Conservation (phyloP, 2,797 vertebrate species). For the Novumbra hubbsi region DNA sequence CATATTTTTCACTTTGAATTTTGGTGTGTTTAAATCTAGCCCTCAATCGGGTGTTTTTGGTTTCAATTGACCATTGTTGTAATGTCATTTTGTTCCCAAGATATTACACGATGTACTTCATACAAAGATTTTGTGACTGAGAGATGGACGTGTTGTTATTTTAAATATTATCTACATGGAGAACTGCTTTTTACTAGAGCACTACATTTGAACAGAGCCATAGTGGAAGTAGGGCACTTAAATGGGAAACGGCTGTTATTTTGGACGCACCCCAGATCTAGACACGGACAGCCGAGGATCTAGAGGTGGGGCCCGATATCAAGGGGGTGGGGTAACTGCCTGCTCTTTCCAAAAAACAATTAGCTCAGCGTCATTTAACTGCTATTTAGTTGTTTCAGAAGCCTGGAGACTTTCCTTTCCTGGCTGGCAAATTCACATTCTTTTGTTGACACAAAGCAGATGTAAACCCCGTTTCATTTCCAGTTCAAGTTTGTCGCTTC, state of each 20-base stretch:
- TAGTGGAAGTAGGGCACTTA: not conserved
- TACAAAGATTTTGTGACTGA: no score
- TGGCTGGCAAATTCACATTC: not conserved
- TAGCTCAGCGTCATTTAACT: conserved; percentile 5
- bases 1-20: no score
- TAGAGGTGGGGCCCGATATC: not conserved
- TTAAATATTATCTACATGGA: not conserved
- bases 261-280: not conserved
- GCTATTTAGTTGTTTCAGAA: not conserved
- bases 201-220: not conserved
- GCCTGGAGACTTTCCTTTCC: no score
- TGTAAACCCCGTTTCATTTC: not conserved
- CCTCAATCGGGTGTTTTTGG: no score
- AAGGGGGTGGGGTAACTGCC: not conserved
- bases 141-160: not conserved
- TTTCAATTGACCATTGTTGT: no score
- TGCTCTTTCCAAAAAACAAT: not conserved
- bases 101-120: no score
- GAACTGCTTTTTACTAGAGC: not conserved
- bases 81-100: no score
- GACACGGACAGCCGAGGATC: not conserved
- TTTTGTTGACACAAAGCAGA: not conserved
- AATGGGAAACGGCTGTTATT: not conserved
- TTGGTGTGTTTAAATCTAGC: no score
- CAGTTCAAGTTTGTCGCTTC: not conserved